phyloP scores from a whole-genome alignment of 1,140 invertebrate genomes.

The Drosophila azteca region DNA sequence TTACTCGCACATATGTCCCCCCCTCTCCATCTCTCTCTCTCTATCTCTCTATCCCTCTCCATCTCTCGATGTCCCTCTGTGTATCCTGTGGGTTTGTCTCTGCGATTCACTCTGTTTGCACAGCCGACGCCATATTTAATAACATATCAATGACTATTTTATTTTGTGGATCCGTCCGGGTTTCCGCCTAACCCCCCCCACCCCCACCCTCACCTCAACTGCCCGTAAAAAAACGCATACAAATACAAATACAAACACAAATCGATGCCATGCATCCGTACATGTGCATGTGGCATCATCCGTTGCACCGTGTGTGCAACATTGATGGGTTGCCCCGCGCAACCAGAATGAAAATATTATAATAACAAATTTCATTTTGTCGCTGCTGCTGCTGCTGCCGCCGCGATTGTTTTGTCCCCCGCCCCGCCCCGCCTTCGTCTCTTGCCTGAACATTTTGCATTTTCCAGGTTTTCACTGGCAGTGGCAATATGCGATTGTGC shows the following conservation, averaged over 20 bases:
- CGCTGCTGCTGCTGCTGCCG: conserved; percentile 3
- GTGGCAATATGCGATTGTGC: too few species aligned
- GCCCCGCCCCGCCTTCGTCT: too few species aligned
- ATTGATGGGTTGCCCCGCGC: too few species aligned
- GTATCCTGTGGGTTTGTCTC: conserved; percentile 27
- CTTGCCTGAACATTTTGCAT: too few species aligned
- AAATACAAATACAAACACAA: conserved; percentile 8
- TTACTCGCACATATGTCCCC: conserved; percentile 7
- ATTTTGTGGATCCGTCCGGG: conserved; percentile 30
- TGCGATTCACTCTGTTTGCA: conserved; percentile 47
- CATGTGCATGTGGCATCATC: conserved; percentile 7
- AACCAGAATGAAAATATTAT: conserved; percentile 15
- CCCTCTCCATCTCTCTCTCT: neutral
- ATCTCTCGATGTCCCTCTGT: neutral
- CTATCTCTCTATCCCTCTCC: conserved; percentile 1
- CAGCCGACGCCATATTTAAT: conserved; percentile 71
- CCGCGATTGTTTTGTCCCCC: conserved; percentile 8
- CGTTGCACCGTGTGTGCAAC: too few species aligned
- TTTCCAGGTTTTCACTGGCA: too few species aligned
- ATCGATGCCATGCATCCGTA: conserved; percentile 11
- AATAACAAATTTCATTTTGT: conserved; percentile 20
- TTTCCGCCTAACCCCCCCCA: neutral
- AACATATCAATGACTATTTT: conserved; percentile 75
- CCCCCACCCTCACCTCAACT: too few species aligned
- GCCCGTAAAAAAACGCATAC: conserved; percentile 3